Conservation (phyloP, 2,113 vertebrate species). For the Aplodontia rufa region DNA sequence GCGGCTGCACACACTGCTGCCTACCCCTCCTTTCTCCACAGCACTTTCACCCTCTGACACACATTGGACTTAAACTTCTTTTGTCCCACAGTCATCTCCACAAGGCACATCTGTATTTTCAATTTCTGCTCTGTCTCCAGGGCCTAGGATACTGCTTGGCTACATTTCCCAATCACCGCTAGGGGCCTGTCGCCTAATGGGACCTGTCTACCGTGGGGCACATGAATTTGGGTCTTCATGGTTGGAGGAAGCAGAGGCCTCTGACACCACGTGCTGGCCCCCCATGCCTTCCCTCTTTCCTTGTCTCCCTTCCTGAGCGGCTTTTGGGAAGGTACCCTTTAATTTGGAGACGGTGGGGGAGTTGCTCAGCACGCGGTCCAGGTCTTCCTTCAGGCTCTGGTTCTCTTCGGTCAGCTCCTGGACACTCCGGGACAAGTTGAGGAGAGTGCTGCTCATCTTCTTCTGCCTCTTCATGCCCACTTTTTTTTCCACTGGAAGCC, state of each 20-base stretch:
- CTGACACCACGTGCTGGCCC: not conserved
- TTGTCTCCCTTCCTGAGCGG: fast-evolving
- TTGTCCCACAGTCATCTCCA: not conserved
- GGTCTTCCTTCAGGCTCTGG: conserved; percentile 87
- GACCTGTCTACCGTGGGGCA: fast-evolving
- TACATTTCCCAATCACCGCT: not conserved
- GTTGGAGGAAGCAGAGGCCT: too few relatives aligned
- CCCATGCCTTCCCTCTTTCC: too few relatives aligned
- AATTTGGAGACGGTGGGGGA: conserved; percentile 78
- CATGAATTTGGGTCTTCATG: fast-evolving
- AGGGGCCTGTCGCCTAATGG: fast-evolving
- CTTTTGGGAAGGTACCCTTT: conserved; percentile 83
- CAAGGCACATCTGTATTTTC: not conserved
- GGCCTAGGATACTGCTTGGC: fast-evolving
- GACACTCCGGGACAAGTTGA: conserved; percentile 88
- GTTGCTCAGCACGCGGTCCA: conserved; percentile 83
- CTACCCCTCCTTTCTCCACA: not conserved
- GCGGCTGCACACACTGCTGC: not conserved
- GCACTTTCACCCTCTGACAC: not conserved
- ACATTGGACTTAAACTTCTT: fast-evolving
- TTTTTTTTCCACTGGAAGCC: conserved; percentile 83
- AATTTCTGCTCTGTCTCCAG: fast-evolving
- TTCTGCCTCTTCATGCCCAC: conserved; percentile 87
- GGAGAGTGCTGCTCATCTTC: conserved; percentile 86
- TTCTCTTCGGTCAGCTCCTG: conserved; percentile 93